Percentiles rank a stretch among this genome's conserved stretches.
These are phyloP conservation scores for human (Homo sapiens) DNA, from an alignment of 2,113 vertebrate genomes.

Conservation along the genomic window GRCh38 chr2:177554501-177555000, in stretches of 20 bases:
- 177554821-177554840: conserved; percentile 1
- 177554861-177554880: not conserved
- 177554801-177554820: conserved; percentile 4
- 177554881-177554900: not conserved
- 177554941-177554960: not conserved
- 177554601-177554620: not conserved
- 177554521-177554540: not conserved
- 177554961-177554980: not conserved
- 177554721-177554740: not conserved
- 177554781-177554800: not conserved
- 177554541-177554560: not conserved
- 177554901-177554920: not conserved
- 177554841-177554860: not conserved
- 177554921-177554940: conserved; percentile 5
- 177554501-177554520: not conserved
- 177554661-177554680: not conserved
- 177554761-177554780: not conserved
- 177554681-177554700: not conserved
- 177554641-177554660: not conserved
- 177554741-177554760: not conserved
- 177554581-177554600: not conserved
- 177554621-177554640: not conserved
- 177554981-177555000: not conserved
- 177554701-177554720: not conserved
- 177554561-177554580: not conserved